phyloP scores from a whole-genome alignment of 2,113 vertebrate genomes.

The Ailuropoda melanoleuca region DNA sequence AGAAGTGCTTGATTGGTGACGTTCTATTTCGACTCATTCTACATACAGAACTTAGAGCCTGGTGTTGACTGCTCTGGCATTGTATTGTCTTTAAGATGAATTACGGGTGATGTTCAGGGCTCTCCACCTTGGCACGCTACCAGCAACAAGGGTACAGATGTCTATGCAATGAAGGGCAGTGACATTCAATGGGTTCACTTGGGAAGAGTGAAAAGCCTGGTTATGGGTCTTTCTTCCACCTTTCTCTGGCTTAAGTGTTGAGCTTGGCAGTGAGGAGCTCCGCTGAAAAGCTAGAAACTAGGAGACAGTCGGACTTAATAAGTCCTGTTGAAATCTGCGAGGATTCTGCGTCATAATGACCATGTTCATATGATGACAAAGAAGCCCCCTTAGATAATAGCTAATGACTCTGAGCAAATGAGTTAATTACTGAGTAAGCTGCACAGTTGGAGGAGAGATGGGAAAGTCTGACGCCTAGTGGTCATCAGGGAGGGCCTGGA shows the following conservation, averaged over 20 bases:
- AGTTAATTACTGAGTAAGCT: slow-evolving; percentile 40
- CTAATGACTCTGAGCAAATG: slow-evolving; percentile 51
- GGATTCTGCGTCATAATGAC: slow-evolving; percentile 34
- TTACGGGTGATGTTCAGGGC: background rate
- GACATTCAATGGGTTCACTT: background rate
- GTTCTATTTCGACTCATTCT: background rate
- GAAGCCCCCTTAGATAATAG: background rate
- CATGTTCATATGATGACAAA: slow-evolving; percentile 5
- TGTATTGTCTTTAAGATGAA: background rate
- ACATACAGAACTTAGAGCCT: background rate
- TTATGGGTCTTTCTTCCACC: background rate
- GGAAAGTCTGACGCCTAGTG: slow-evolving; percentile 79
- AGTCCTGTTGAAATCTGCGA: slow-evolving; percentile 21
- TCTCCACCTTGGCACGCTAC: background rate
- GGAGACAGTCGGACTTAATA: slow-evolving; percentile 2
- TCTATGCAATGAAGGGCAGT: background rate
- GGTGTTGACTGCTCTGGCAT: background rate
- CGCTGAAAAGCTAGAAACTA: slow-evolving; percentile 8
- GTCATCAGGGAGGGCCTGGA: slow-evolving; percentile 25
- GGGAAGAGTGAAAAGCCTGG: background rate
- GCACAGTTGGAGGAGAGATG: slow-evolving; percentile 23
- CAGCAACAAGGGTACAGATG: background rate
- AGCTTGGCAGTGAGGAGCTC: background rate
- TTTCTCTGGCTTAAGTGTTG: background rate
- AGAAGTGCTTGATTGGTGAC: background rate